Evolutionary conservation across 1,140 invertebrate species (phyloP), one percentile per base, ranked within the genome.

Genomic region (Rhagoletis zephyria): DNA sequence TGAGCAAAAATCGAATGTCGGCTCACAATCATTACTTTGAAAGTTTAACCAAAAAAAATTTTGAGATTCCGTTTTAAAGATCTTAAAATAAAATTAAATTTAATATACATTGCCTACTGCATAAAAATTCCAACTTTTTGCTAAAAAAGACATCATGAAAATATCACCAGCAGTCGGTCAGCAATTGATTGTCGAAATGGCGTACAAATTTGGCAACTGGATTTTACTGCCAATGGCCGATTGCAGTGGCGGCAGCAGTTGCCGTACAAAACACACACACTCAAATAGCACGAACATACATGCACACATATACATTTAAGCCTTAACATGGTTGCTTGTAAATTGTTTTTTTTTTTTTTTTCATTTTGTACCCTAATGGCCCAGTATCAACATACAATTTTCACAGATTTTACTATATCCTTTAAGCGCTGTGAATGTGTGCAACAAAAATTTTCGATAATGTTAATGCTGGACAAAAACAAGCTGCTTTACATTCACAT

Each of bases 341-440:
- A 67, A 67, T 19, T 67, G 64, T 10, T 67, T 67, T 6, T 3
- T 56, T 9, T n/a, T 9, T 0, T 14, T 56, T 56, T 81, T 81
- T 81, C 19, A 56, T 56, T 12, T 2, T 10, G 30, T 30, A 30
- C 30, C 30, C 30, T 30, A 12, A 56, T 30, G 19, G n/a, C 19
- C 3, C 1, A 19, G 48, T 9, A 30, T 51, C 9, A 19, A 81
- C 74, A 59, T 12, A 81, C 45, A 30, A 81, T 9, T 56, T 81
- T 56, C 9, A 81, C 14, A 42, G 56, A 56, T 81, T 81, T 81
- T 56, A n/a, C 51, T 56, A 19, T 4, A 81, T 45, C 74, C 74
- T 30, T 81, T 81, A 81, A 81, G 74, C 74, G 16, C 70, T 74
- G 14, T n/a, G 45, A n/a, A 48, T 81, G 9, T 81, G 74, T 51